Evolutionary conservation across 2,113 vertebrate species (phyloP).

Genomic region (Trichomycterus rosablanca): DNA sequence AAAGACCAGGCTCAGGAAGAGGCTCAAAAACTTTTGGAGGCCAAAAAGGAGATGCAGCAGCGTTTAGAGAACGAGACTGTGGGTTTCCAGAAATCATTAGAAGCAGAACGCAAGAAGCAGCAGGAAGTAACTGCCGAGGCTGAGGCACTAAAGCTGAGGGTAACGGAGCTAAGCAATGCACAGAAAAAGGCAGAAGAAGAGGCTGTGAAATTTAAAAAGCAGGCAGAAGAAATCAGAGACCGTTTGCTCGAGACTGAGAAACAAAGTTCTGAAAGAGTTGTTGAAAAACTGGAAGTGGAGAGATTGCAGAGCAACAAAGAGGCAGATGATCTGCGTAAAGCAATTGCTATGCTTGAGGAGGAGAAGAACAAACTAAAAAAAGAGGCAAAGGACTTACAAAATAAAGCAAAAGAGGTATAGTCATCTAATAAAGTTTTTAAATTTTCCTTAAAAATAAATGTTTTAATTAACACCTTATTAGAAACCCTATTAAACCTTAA

Average conservation of each 20-base stretch:
- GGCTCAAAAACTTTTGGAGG: constrained; percentile 82
- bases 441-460: constrained; percentile 18
- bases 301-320: constrained; percentile 83
- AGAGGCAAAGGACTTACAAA: constrained; percentile 80
- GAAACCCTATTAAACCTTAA: not conserved
- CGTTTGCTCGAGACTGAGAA: constrained; percentile 74
- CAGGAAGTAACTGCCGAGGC: constrained; percentile 79
- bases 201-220: constrained; percentile 82
- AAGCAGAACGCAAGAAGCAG: constrained; percentile 82
- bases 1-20: constrained; percentile 88
- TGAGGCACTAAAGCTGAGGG: constrained; percentile 77
- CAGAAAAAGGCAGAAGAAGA: constrained; percentile 83
- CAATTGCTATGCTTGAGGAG: constrained; percentile 78
- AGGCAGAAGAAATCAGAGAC: constrained; percentile 81
- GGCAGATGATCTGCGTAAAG: constrained; percentile 72
- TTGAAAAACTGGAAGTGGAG: constrained; percentile 85
- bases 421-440: constrained; percentile 8
- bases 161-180: constrained; percentile 81
- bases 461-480: constrained; percentile 10
- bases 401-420: constrained; percentile 89
- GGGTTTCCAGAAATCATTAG: constrained; percentile 85
- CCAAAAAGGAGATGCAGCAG: constrained; percentile 87
- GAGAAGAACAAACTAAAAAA: constrained; percentile 84
- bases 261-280: constrained; percentile 72
- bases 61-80: constrained; percentile 81